These are phyloP conservation scores for Tetramorium simillimum DNA, from an alignment of 1,140 invertebrate species.

Conservation along the genomic window DNA sequence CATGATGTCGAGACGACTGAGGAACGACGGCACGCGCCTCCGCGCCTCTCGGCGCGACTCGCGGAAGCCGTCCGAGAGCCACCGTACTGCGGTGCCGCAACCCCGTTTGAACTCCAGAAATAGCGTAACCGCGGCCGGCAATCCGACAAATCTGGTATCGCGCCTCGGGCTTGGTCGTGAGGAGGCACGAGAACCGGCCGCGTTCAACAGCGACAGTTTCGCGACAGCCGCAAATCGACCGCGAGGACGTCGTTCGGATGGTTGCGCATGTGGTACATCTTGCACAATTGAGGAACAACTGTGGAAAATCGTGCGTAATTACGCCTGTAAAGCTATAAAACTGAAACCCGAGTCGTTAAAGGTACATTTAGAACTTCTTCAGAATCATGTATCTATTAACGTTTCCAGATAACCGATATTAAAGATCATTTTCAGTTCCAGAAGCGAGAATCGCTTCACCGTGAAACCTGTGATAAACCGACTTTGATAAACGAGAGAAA, in stretches of 20 bases:
- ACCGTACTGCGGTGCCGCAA: constrained; percentile 11
- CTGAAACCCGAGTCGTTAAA: neutral
- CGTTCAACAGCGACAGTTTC: neutral
- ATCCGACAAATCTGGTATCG: constrained; percentile 47
- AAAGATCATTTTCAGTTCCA: neutral
- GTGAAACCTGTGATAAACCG: neutral
- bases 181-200: neutral
- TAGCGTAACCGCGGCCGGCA: constrained; percentile 65
- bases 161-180: neutral
- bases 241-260: neutral
- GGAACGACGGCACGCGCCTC: neutral
- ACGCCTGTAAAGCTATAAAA: no score
- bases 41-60: neutral
- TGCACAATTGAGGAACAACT: neutral
- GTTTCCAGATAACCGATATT: neutral
- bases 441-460: neutral
- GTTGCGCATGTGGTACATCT: neutral
- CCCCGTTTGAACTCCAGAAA: constrained; percentile 69
- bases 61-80: constrained; percentile 7
- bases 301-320: neutral
- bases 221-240: neutral
- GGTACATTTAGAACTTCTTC: neutral
- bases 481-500: neutral
- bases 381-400: neutral
- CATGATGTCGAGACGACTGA: neutral